Base-by-base conservation (phyloP, 2,888 invertebrate species). In the Volucella zonaria region DNA sequence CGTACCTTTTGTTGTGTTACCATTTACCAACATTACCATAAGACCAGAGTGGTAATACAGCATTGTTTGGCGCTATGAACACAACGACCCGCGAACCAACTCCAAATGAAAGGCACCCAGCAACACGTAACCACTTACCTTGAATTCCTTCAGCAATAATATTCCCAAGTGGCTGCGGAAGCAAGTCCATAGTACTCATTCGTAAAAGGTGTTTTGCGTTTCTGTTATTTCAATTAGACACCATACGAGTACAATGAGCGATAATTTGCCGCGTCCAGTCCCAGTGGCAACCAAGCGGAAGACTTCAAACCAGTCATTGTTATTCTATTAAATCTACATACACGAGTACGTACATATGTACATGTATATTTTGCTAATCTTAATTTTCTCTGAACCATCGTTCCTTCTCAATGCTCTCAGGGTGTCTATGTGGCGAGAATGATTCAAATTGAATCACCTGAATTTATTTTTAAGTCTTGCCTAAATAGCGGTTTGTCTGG, bases 21-120 rank as follows among this genome's bases (percentile, higher is more conserved):
- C 73, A 64, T 78, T 82, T 68, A 31, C 62, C 68, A 82, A 40
- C 67, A 78, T 78, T 78, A 68, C 62, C 82, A 78, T 78, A 58
- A 62, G 73, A 58, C 62, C 62, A 76, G 11, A 64, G 78, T 49
- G 54, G 51, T 49, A 73, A 64, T 74, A 62, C 67, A 54, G 42
- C 67, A 67, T 79, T 68, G 51, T 59, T 73, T 78, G 56, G 77
- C 59, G 66, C 59, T 71, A 82, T 51, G 78, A 67, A 54, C 75
- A 64, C 38, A 23, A 59, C 52, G 59, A 64, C 56, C 73, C 62
- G 68, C 23, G 67, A 64, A 73, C 78, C 67, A 64, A 67, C 15
- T 51, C 68, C 61, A 64, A 82, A 68, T 56, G 73, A 78, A 78
- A 67, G 73, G 45, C 82, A 67, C 71, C 47, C 43, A 59, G 42